Evolutionary conservation across 2,888 invertebrate species (phyloP), one percentile per base, ranked within the genome.

Genomic region (Exephanes ischioxanthus): DNA sequence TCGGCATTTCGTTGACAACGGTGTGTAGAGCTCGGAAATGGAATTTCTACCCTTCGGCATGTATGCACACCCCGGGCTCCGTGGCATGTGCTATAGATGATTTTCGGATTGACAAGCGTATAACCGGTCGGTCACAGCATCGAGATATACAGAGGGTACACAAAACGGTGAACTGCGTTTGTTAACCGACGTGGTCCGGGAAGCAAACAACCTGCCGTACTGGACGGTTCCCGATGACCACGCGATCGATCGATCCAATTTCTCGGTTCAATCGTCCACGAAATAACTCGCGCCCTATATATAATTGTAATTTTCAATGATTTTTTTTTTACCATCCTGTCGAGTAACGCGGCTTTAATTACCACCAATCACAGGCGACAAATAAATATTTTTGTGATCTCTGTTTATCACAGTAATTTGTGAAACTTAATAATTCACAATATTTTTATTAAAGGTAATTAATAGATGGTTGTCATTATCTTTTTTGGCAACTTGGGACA

Each of bases 41-140:
- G 73, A 80, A 80, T 67, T 63, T 80, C 72, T 66, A 45, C 55
- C 55, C 72, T 55, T 30, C 45, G 63, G 63, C 33, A 7, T 63
- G 63, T 63, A 7, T 63, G 30, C 53, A 55, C 53, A 48, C 58
- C 14, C 22, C 22, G 5, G 41, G 66, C 6, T 30, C 19, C 45
- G 26, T 55, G 61, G 41, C 63, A 70, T 30, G 71, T 70, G 61
- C 66, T 83, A 73, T 76, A 63, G 73, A 75, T 80, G 75, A 80
- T 71, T 76, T 76, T 75, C 71, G 66, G 76, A 80, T 84, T 76
- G 76, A 84, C 84, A 80, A 80, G 76, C 84, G 75, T 80, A 80
- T 80, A 75, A 71, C 63, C 53, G 61, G 45, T 51, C 66, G 76
- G 77, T 77, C 77, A 72, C 41, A 58, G 73, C 48, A 83, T 83